Conservation (phyloP, 2,113 vertebrate genomes). For the Erythrolamprus reginae region DNA sequence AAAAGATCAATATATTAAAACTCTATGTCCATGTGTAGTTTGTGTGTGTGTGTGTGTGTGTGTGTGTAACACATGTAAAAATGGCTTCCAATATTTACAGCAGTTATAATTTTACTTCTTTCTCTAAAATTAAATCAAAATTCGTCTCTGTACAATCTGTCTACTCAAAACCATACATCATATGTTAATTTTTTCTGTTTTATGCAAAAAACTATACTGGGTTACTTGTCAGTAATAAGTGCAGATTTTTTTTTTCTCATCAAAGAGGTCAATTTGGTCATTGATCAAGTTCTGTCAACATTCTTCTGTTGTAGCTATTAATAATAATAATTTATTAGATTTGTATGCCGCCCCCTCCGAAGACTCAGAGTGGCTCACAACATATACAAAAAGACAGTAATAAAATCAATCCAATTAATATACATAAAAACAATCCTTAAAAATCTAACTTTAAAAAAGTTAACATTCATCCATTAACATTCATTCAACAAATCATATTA, state of each 20-base stretch:
- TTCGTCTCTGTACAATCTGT: not conserved
- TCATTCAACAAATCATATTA: no score
- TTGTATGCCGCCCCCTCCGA: no score
- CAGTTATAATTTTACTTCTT: not conserved
- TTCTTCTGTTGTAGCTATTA: not conserved
- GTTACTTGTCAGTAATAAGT: not conserved
- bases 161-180: not conserved
- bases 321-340: no score
- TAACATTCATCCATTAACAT: no score
- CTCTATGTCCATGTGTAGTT: not conserved
- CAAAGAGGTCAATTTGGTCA: not conserved
- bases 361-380: no score
- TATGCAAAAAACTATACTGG: not conserved
- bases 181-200: not conserved
- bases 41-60: no score
- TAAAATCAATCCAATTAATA: no score
- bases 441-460: no score
- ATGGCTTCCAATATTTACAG: not conserved
- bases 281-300: not conserved
- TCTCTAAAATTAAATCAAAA: not conserved
- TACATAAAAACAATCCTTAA: no score
- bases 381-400: no score
- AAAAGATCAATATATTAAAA: not conserved
- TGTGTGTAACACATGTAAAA: no score
- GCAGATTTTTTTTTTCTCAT: not conserved